Evolutionary conservation across 2,888 invertebrate genomes (phyloP).

Genomic region (Orthosia gothica): DNA sequence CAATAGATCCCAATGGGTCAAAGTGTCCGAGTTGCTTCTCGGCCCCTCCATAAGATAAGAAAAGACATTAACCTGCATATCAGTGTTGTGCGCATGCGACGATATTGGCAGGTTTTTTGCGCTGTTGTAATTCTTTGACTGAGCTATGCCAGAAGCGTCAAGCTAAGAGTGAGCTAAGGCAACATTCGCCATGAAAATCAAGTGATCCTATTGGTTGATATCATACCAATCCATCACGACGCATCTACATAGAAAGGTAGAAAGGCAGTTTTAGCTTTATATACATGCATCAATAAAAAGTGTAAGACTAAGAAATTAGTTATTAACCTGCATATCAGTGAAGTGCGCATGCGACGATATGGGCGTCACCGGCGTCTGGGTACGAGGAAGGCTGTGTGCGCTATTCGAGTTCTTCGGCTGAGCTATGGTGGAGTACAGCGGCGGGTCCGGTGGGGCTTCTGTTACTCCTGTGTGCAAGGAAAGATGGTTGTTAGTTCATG

Average conservation of each 20-base stretch:
- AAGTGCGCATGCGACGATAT: constrained; percentile 81
- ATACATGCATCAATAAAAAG: too few species aligned
- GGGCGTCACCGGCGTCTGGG: constrained; percentile 83
- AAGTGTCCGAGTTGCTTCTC: too few species aligned
- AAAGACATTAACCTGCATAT: constrained; percentile 86
- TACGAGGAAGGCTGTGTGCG: constrained; percentile 82
- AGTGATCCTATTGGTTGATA: too few species aligned
- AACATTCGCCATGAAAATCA: too few species aligned
- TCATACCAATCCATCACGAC: too few species aligned
- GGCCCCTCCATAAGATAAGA: too few species aligned
- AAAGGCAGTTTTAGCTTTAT: too few species aligned
- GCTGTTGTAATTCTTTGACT: constrained; percentile 82
- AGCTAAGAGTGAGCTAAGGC: too few species aligned
- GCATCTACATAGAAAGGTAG: too few species aligned
- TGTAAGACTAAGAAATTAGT: constrained; percentile 34
- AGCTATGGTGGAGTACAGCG: constrained; percentile 82
- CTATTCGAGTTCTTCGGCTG: constrained; percentile 83
- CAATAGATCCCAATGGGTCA: too few species aligned
- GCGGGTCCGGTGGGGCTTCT: constrained; percentile 85
- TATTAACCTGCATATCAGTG: constrained; percentile 84
- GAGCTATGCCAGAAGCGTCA: constrained; percentile 72
- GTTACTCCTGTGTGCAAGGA: constrained; percentile 74
- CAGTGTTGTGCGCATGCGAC: constrained; percentile 81
- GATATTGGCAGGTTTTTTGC: constrained; percentile 83
- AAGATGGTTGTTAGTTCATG: constrained; percentile 59